These are phyloP conservation scores for Eufriesea mexicana DNA, from an alignment of 1,140 invertebrate genomes.

Conservation along the genomic window DNA sequence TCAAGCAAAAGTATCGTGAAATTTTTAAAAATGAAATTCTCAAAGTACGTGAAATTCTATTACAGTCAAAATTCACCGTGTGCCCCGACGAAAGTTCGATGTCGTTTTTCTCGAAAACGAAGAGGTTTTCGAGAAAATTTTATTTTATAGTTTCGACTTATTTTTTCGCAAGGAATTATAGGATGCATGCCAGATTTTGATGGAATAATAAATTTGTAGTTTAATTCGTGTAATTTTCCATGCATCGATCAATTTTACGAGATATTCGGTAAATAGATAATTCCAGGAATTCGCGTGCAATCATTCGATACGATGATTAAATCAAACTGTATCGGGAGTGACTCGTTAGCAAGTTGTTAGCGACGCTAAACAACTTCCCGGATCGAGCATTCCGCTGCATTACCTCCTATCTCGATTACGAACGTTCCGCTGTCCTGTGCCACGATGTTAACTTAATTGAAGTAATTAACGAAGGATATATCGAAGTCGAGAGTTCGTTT, in stretches of 20 bases:
- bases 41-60: too few species aligned
- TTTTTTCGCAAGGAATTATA: too few species aligned
- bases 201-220: neutral
- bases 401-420: constrained; percentile 43
- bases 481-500: neutral
- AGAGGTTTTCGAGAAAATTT: too few species aligned
- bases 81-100: too few species aligned
- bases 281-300: neutral
- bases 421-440: neutral
- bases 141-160: too few species aligned
- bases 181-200: too few species aligned
- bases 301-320: constrained; percentile 42
- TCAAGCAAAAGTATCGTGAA: too few species aligned
- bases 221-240: too few species aligned
- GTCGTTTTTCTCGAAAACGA: too few species aligned
- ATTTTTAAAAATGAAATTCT: too few species aligned
- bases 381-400: constrained; percentile 29
- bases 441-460: constrained; percentile 14
- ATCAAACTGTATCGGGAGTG: constrained; percentile 24
- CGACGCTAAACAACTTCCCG: constrained; percentile 28
- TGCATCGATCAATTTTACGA: too few species aligned
- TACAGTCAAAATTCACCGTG: too few species aligned
- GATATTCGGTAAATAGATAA: neutral
- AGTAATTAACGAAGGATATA: constrained; percentile 36
- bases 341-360: constrained; percentile 59